A percentile compares a stretch with the other conserved stretches of the same genome.
Conservation (phyloP, 2,113 vertebrate genomes). For the Stigmatopora argus region DNA sequence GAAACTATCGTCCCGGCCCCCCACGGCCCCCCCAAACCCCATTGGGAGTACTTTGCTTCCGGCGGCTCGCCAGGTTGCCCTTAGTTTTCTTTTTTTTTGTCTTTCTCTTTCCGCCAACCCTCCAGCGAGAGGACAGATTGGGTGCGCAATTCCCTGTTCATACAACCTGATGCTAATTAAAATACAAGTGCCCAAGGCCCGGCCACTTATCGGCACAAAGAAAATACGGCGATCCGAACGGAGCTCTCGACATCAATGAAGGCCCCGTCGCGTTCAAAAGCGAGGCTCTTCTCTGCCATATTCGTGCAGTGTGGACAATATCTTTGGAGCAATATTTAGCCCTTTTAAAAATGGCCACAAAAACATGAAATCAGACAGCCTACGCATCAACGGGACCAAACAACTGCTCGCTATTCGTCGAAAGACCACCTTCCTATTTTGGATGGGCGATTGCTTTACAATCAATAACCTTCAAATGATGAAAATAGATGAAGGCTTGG, state of each 20-base stretch:
- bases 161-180: constrained; percentile 60
- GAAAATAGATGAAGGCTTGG: too few species aligned
- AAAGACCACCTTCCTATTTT: too few species aligned
- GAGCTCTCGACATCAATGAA: constrained; percentile 39
- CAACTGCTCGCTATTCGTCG: too few species aligned
- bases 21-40: constrained; percentile 44
- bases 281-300: constrained; percentile 20
- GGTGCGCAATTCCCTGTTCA: constrained; percentile 40
- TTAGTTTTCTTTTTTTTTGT: too few species aligned
- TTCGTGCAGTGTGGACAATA: constrained; percentile 4
- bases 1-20: too few species aligned
- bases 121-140: constrained; percentile 41
- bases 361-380: too few species aligned
- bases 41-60: constrained; percentile 36
- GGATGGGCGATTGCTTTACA: too few species aligned
- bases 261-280: constrained; percentile 17
- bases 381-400: too few species aligned
- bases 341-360: background rate
- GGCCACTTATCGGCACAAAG: constrained; percentile 56
- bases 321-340: background rate
- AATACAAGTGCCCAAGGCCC: constrained; percentile 56
- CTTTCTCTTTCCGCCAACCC: constrained; percentile 31
- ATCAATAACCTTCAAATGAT: too few species aligned
- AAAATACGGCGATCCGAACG: constrained; percentile 40
- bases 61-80: constrained; percentile 30